These are phyloP conservation scores for Chymomyza costata DNA, from an alignment of 1,140 invertebrate species.

Conservation along the genomic window DNA sequence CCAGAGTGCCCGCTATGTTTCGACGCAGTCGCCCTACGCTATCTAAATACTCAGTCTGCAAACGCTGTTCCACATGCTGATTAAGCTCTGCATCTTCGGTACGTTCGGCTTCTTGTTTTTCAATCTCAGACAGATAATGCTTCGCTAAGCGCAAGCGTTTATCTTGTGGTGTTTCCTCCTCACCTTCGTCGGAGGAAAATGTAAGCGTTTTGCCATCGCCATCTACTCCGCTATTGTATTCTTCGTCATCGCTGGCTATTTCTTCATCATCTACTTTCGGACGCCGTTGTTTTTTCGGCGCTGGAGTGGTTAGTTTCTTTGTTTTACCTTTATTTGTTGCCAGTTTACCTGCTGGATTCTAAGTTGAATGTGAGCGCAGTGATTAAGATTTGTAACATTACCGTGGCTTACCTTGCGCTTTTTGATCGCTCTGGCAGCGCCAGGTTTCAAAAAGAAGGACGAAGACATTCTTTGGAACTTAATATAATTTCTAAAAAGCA, in stretches of 20 bases:
- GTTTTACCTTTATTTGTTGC: constrained; percentile 35
- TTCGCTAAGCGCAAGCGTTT: constrained; percentile 92
- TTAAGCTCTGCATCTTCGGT: constrained; percentile 82
- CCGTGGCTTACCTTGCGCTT: constrained; percentile 76
- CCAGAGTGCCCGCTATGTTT: constrained; percentile 83
- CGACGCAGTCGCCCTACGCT: constrained; percentile 86
- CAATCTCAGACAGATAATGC: constrained; percentile 90
- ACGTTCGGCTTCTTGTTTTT: constrained; percentile 85
- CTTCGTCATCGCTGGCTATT: constrained; percentile 77
- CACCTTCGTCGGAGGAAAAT: constrained; percentile 78
- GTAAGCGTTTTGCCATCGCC: constrained; percentile 76
- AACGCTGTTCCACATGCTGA: constrained; percentile 81
- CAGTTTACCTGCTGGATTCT: constrained; percentile 68
- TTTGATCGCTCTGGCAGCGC: constrained; percentile 76
- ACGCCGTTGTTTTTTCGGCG: constrained; percentile 51
- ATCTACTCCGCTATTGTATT: constrained; percentile 74
- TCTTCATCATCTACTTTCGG: constrained; percentile 75
- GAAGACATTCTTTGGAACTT: constrained; percentile 65
- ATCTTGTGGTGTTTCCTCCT: constrained; percentile 90
- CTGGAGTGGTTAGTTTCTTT: constrained; percentile 33
- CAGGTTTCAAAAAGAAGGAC: constrained; percentile 81
- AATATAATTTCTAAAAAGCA: constrained; percentile 9
- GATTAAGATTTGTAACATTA: no score
- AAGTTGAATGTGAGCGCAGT: no score
- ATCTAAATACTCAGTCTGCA: constrained; percentile 90